A percentile compares a stretch with the other conserved stretches of the same genome.
Evolutionary conservation across 2,113 vertebrate species (phyloP).

Genomic region (Tursiops truncatus): DNA sequence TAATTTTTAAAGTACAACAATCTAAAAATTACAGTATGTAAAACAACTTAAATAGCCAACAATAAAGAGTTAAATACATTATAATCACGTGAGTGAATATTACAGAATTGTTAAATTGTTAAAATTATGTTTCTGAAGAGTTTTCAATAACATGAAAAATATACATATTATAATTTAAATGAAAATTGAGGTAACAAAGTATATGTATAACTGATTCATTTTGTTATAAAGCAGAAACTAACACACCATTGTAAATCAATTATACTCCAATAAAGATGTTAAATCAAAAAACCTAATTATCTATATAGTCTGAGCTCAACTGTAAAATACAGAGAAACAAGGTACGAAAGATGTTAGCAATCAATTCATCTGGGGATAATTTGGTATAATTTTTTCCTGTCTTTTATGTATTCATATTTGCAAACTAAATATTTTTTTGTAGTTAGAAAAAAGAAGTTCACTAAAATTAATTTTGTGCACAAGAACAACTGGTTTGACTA

Average conservation of each 20-base stretch:
- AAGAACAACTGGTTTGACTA: slow-evolving; percentile 13
- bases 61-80: not conserved
- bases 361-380: not conserved
- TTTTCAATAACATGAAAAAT: slow-evolving; percentile 1
- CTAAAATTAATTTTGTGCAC: slow-evolving; percentile 14
- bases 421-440: slow-evolving; percentile 25
- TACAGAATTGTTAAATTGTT: not conserved
- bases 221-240: too few relatives aligned
- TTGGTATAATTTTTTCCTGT: not conserved
- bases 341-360: not conserved
- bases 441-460: not conserved
- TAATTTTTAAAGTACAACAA: not conserved
- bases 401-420: not conserved
- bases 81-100: not conserved
- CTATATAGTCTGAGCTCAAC: not conserved
- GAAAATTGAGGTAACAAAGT: not conserved
- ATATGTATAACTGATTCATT: not conserved
- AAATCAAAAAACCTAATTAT: not conserved
- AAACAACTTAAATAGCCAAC: not conserved
- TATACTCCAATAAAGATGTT: too few relatives aligned
- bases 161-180: not conserved
- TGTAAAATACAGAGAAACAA: not conserved
- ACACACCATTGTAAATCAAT: too few relatives aligned
- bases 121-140: slow-evolving; percentile 6
- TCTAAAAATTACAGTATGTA: not conserved